These are phyloP conservation scores for Ptyas mucosa DNA, from an alignment of 2,113 vertebrate genomes.

Conservation along the genomic window DNA sequence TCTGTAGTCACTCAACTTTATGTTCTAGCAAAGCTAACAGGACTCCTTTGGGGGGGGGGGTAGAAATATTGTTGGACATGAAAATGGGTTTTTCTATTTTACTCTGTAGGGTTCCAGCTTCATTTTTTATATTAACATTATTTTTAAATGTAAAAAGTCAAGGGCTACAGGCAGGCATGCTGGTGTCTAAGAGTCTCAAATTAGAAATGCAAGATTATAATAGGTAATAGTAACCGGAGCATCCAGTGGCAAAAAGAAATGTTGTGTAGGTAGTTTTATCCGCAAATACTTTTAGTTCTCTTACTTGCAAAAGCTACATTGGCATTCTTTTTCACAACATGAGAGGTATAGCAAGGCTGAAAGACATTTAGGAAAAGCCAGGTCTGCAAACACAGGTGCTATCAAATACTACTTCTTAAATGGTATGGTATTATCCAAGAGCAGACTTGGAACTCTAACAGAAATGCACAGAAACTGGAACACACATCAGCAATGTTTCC, in stretches of 20 bases:
- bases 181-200: not conserved
- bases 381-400: not conserved
- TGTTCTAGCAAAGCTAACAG: not conserved
- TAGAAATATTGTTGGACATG: not conserved
- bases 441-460: not conserved
- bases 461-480: not conserved
- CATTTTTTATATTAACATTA: not conserved
- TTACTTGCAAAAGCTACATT: not conserved
- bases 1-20: not conserved
- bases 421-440: not conserved
- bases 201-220: not conserved
- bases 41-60: not conserved
- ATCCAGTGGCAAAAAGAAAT: not conserved
- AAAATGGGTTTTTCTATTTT: not conserved
- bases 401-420: no score
- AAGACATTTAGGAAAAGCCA: not conserved
- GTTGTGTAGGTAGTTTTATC: not conserved
- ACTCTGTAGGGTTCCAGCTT: not conserved
- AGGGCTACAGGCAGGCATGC: not conserved
- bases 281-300: not conserved
- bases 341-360: not conserved
- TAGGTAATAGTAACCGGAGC: not conserved
- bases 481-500: not conserved
- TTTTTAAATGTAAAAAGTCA: not conserved
- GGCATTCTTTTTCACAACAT: not conserved